Evolutionary conservation across 1,140 invertebrate species (phyloP), one percentile per base, ranked within the genome.

Genomic region (Manduca sexta): DNA sequence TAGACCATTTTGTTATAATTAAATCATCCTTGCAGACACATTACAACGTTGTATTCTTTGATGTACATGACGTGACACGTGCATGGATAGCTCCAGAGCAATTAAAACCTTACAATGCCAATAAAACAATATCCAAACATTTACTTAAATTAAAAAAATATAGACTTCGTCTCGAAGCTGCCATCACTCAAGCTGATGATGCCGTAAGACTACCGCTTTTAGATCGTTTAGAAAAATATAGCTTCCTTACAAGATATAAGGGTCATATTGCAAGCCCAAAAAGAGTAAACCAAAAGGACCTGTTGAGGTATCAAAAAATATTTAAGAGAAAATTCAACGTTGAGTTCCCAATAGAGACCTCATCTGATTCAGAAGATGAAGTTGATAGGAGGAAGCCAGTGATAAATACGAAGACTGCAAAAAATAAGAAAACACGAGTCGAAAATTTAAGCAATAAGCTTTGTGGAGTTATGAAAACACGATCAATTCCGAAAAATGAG

Each of bases 41-140:
- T 49, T 92, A 91, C 55, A 88, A 92, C 67, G 89, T 92, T 1
- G 86, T 87, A 16, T 92, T 91, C 58, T 89, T 92, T 52, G 88
- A 90, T 60, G 66, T 84, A 33, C 56, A 74, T 11, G 71, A 76
- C 17, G 84, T 88, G 2, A 84, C 88, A 14, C 61, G 88, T 56
- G 81, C 86, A 0, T 92, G 91, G 91, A 45, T 92, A 1, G 35
- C 60, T 15, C 50, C 65, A 2, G 46, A 55, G 3, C 56, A 79
- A 21, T 33, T 90, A n/a, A 79, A 79, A 56, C 67, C 86, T 6
- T 88, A 84, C 44, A 38, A 29, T 2, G 40, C 51, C 6, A 67
- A 69, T 40, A 74, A 78, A 38, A 76, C 71, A 13, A 44, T 52
- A 8, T 35, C 63, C n/a, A 52, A 69, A 26, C 30, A 46, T 26